Conservation (phyloP, 1,140 invertebrate species). For the Drosophila ohnishii region DNA sequence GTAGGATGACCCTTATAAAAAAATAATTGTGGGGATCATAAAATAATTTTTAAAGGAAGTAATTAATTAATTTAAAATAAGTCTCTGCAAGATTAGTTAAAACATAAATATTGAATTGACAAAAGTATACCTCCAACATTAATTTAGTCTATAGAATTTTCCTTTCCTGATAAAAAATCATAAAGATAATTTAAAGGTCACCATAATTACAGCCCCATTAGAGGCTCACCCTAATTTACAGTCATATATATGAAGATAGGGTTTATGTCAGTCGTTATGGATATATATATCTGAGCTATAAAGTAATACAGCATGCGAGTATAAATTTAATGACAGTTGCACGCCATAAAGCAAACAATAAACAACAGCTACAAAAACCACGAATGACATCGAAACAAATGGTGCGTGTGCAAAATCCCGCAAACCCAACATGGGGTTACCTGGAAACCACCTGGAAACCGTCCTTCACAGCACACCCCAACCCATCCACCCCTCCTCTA, state of each 20-base stretch:
- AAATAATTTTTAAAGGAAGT: background rate
- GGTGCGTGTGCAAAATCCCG: slow-evolving; percentile 40
- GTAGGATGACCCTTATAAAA: background rate
- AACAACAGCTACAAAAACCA: slow-evolving; percentile 20
- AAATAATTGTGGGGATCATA: background rate
- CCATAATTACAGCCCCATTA: background rate
- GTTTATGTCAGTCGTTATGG: slow-evolving; percentile 6
- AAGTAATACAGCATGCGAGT: slow-evolving; percentile 42
- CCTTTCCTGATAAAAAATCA: background rate
- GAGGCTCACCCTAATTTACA: slow-evolving; percentile 7
- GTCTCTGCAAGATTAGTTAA: background rate
- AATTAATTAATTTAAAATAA: too few species aligned
- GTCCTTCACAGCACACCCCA: background rate
- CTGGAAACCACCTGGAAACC: slow-evolving; percentile 24
- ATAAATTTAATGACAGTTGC: slow-evolving; percentile 60
- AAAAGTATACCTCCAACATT: too few species aligned
- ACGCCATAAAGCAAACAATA: slow-evolving; percentile 45
- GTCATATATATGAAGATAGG: slow-evolving; percentile 1
- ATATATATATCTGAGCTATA: slow-evolving; percentile 45
- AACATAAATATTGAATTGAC: background rate
- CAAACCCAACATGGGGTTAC: slow-evolving; percentile 7
- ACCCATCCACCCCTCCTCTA: background rate
- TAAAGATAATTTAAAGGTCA: background rate
- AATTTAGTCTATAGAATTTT: background rate
- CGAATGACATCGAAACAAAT: slow-evolving; percentile 17